Evolutionary conservation across 2,888 invertebrate species (phyloP).

Genomic region (Neoitamus cyanurus): DNA sequence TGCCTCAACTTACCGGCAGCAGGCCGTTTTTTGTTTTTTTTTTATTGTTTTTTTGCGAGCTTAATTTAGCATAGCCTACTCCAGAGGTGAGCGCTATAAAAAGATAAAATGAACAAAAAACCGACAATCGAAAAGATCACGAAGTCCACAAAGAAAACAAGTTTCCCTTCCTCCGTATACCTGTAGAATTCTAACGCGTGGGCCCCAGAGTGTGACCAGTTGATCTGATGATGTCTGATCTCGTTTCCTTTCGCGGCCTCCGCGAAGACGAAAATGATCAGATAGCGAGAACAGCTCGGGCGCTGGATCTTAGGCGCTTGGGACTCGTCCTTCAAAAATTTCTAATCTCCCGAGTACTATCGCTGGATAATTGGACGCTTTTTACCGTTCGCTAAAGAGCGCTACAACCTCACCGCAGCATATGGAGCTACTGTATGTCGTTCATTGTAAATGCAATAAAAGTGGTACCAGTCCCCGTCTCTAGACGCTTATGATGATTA

Average conservation of each 20-base stretch:
- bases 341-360: not conserved
- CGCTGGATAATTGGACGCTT: not conserved
- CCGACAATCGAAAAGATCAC: not conserved
- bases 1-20: not conserved
- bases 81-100: not conserved
- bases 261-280: not conserved
- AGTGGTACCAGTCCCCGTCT: not conserved
- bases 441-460: not conserved
- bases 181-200: constrained; percentile 1
- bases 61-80: constrained; percentile 11
- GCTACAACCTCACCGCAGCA: not conserved
- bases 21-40: not conserved
- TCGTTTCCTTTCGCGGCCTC: constrained; percentile 14
- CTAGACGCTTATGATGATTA: not conserved
- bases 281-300: not conserved
- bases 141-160: not conserved
- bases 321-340: constrained; percentile 15
- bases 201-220: constrained; percentile 14
- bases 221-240: constrained; percentile 36
- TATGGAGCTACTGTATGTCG: not conserved
- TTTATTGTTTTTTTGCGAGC: not conserved
- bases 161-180: constrained; percentile 4
- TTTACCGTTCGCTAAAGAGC: not conserved
- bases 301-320: not conserved
- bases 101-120: not conserved